Evolutionary conservation across 2,113 vertebrate genomes (phyloP).

Genomic region (Pipa parva): DNA sequence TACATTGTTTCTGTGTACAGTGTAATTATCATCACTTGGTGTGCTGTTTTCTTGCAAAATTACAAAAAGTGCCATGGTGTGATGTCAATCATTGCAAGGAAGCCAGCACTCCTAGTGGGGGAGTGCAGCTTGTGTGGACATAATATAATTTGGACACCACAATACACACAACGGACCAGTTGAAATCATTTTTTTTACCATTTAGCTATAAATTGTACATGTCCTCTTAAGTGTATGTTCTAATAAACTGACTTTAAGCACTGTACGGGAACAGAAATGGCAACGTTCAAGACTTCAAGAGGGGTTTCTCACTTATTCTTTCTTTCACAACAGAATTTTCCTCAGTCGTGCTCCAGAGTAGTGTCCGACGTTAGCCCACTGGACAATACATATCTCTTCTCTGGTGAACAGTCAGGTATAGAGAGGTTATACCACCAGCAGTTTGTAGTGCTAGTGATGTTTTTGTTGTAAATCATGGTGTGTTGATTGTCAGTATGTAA

Average conservation of each 20-base stretch:
- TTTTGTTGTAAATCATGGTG: constrained; percentile 1
- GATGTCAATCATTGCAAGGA: too few species aligned
- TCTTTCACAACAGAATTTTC: constrained; percentile 26
- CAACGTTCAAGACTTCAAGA: neutral
- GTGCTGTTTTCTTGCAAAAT: too few species aligned
- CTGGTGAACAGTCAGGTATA: constrained; percentile 20
- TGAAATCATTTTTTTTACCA: too few species aligned
- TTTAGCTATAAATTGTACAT: too few species aligned
- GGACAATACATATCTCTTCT: constrained; percentile 5
- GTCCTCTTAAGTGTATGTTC: too few species aligned
- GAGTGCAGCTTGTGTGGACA: too few species aligned
- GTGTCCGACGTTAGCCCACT: constrained; percentile 15
- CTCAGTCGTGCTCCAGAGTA: constrained; percentile 14
- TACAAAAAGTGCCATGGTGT: too few species aligned
- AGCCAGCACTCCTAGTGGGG: too few species aligned
- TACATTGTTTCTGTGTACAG: too few species aligned
- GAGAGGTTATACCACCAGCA: constrained; percentile 7
- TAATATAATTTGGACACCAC: too few species aligned
- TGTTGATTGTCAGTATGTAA: constrained; percentile 16
- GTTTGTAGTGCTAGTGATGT: constrained; percentile 10
- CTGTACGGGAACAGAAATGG: neutral
- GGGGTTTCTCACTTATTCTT: constrained; percentile 24
- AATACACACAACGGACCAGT: too few species aligned
- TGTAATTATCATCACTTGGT: too few species aligned
- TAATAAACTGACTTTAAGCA: neutral